Evolutionary conservation across 2,888 invertebrate genomes (phyloP), one percentile per base, ranked within the genome.

Genomic region (Ormyrus labotus): DNA sequence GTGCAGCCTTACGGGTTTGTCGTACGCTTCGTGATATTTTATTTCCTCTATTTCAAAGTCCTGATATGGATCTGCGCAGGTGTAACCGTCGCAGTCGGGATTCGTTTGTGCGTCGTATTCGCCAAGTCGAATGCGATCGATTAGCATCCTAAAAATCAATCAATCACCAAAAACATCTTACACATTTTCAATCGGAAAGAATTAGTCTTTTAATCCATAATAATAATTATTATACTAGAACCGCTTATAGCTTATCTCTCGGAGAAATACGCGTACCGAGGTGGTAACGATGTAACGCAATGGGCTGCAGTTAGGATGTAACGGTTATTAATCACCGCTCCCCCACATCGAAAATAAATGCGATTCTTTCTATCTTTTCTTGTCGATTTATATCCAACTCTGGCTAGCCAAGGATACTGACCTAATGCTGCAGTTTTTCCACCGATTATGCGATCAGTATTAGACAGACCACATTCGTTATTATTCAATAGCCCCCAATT

Each of bases 361-460:
- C 19, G 19, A 19, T 19, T 19, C 1, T 19, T 19, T 19, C 19
- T 19, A 19, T 19, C 19, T 19, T 19, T 19, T 19, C 19, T 19
- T 19, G 19, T 19, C 8, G n/a, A 47, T 48, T 82, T 83, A 84
- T 93, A 94, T 74, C 93, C 94, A 8, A 94, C 90, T 19, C 93
- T 91, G 0, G 91, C 92, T 45, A 94, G 91, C 94, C 94, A 94
- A 2, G 94, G 94, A 87, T 93, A 94, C 84, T 94, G 93, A 0
- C 94, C 94, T 5, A 94, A 87, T 0, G 91, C 89, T 0, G 94
- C 94, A 71, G 92, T 91, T 51, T 89, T 85, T 0, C 94, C 94
- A 0, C 94, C 94, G 53, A 94, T 93, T 85, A 94, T 94, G 65
- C 94, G 92, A 85, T 94, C 93, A 0, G 92, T 87, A 9, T 91